A percentile compares a stretch with the other conserved stretches of the same genome.
phyloP scores from a whole-genome alignment of 2,113 vertebrate species.

The Phoenicopterus ruber region DNA sequence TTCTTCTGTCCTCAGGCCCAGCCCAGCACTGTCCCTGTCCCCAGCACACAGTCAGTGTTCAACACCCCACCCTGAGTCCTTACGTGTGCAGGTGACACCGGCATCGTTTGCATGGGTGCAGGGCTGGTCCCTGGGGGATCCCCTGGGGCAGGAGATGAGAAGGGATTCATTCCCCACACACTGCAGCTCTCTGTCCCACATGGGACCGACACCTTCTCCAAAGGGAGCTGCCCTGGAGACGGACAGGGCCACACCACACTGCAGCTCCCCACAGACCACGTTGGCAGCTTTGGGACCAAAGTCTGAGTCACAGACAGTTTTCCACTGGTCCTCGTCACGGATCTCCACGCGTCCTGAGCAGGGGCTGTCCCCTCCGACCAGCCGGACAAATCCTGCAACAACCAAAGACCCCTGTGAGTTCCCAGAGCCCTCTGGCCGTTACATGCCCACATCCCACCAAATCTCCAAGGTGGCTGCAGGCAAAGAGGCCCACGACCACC shows the following conservation, averaged over 20 bases:
- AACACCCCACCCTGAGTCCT: not conserved
- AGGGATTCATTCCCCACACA: slow-evolving; percentile 36
- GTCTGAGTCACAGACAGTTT: not conserved
- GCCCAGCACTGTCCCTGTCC: not conserved
- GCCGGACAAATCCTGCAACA: not conserved
- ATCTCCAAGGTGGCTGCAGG: no score
- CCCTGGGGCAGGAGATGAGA: slow-evolving; percentile 29
- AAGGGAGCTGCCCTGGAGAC: not conserved
- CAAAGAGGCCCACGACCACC: no score
- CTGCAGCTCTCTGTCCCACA: slow-evolving; percentile 12
- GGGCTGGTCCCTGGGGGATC: not conserved
- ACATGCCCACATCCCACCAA: no score
- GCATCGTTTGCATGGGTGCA: slow-evolving; percentile 29
- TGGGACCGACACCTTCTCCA: not conserved
- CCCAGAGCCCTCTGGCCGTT: not conserved
- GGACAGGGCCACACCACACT: slow-evolving; percentile 33
- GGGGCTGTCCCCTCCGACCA: not conserved
- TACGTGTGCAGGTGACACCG: slow-evolving; percentile 57
- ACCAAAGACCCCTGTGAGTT: not conserved
- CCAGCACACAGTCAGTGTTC: accelerated
- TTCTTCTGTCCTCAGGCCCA: not conserved
- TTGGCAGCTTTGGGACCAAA: not conserved
- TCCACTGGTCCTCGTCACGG: not conserved
- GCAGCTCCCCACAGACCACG: slow-evolving; percentile 57
- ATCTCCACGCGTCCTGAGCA: not conserved